Conservation (phyloP, 2,113 vertebrate species). For the Penelope pileata region DNA sequence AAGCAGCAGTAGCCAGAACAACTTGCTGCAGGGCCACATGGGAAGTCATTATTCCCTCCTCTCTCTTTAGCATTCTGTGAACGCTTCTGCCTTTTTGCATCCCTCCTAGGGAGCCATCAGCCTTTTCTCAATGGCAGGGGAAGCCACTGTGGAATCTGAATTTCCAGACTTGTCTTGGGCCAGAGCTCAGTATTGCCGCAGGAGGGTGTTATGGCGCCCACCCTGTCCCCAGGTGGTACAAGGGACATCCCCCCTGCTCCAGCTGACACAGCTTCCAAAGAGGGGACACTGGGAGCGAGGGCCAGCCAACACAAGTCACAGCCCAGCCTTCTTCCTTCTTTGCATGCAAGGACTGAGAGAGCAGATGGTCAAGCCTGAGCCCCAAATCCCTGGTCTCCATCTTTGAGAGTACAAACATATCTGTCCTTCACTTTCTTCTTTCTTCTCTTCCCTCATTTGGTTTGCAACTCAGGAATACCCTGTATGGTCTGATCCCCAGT, state of each 20-base stretch:
- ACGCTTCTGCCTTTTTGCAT: neutral
- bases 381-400: neutral
- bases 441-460: neutral
- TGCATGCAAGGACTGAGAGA: neutral
- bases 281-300: neutral
- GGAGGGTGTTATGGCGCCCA: neutral
- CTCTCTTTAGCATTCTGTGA: constrained; percentile 5
- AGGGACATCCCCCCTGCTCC: neutral
- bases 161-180: neutral
- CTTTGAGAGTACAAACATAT: neutral
- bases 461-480: neutral
- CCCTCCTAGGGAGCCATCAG: neutral
- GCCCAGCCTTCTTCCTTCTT: neutral
- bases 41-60: neutral
- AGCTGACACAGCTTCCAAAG: neutral
- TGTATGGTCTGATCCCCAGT: neutral
- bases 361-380: neutral
- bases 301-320: neutral
- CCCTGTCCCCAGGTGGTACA: neutral
- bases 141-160: neutral
- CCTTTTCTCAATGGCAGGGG: neutral
- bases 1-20: constrained; percentile 56
- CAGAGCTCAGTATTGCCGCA: neutral
- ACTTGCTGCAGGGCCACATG: constrained; percentile 14
- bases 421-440: neutral